Base-by-base conservation (phyloP, 2,888 invertebrate genomes). In the Orchesellides sinensis region DNA sequence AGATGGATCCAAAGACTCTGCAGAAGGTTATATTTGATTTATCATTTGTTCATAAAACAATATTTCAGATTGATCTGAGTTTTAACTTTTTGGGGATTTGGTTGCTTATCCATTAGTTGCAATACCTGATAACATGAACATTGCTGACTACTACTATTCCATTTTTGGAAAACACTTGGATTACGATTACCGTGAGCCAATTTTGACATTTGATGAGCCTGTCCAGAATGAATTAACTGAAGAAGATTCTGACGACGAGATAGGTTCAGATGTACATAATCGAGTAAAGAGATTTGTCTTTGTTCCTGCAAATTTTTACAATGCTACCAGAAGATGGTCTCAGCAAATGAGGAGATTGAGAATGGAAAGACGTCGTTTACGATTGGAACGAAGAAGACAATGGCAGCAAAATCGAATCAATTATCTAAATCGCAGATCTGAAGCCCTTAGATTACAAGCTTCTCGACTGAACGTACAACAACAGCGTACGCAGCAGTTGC, bases 121-220 rank as follows among this genome's bases (percentile, higher is more conserved):
- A 19, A 65, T 66, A 12, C 80, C 80, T n/a, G 25, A n/a, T 3
- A 66, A 80, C 25, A 72, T 80, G 72, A 72, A 80, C 19, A 56
- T 80, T 1, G 80, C 72, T 21, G 80, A 80, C 19, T 80, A 80
- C 25, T 80, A 80, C 59, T 80, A 63, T 19, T 80, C 80, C 21
- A 65, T 80, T 2, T 80, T 80, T 56, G 80, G 80, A 23, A 80
- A 80, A n/a, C 80, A 80, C 23, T 45, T 80, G 45, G 80, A 80
- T 25, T 80, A 80, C 19, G 80, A 80, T 27, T 72, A 80, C 23
- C n/a, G 65, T 5, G 80, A 80, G n/a, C 80, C 80, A 1, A 8
- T 80, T 1, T 29, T 80, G 17, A 72, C 80, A 2, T 80, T 80
- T 32, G 80, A 72, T 4, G 80, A 80, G 19, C 65, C 52, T 1